Percentiles rank a stretch among this genome's conserved stretches.
phyloP scores from a whole-genome alignment of 2,113 vertebrate species.

The Vidua macroura region DNA sequence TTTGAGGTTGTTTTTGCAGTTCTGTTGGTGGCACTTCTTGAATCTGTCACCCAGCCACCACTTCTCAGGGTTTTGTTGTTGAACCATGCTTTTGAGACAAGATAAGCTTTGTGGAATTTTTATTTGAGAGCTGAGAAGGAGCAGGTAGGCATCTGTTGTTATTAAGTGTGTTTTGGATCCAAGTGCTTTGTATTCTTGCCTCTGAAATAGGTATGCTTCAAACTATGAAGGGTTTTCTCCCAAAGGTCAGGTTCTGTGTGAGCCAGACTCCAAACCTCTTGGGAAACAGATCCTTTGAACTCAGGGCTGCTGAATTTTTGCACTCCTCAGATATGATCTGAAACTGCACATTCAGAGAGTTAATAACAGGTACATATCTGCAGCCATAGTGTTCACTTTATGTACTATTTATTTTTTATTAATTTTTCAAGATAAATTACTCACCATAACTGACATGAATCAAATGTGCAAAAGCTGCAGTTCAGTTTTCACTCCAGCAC shows the following conservation, averaged over 20 bases:
- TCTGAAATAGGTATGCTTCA: neutral
- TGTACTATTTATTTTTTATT: neutral
- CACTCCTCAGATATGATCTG: neutral
- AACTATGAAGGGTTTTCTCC: neutral
- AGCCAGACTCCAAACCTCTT: neutral
- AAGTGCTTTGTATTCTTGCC: neutral
- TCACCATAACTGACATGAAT: neutral
- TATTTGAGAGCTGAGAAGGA: neutral
- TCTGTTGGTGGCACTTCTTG: neutral
- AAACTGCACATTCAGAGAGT: neutral
- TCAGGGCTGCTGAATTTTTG: neutral
- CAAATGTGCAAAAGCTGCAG: neutral
- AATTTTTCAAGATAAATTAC: neutral
- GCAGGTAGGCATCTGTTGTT: neutral
- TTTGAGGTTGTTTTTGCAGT: neutral
- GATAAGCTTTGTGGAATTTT: neutral
- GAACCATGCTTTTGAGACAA: neutral
- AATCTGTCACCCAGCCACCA: neutral
- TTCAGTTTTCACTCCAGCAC: neutral
- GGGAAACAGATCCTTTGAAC: neutral
- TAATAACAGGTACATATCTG: neutral
- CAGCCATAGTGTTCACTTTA: neutral
- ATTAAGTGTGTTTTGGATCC: neutral
- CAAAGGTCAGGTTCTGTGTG: neutral
- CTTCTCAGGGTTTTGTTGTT: neutral